A percentile compares a stretch with the other conserved stretches of the same genome.
phyloP scores from a whole-genome alignment of 1,140 invertebrate genomes.

The Rhynchophorus ferrugineus region DNA sequence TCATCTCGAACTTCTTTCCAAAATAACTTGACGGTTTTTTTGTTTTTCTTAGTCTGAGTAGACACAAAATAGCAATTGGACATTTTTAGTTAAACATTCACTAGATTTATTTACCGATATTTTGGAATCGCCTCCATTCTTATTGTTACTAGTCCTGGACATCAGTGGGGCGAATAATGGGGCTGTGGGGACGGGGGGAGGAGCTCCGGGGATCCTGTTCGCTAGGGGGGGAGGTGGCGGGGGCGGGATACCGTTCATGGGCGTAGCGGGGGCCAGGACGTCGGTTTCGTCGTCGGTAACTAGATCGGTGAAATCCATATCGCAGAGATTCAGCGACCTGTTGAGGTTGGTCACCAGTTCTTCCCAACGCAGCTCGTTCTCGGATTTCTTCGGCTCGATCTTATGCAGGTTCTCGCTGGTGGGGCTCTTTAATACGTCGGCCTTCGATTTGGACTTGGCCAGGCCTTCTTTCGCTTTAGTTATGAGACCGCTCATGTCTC shows the following conservation, averaged over 20 bases:
- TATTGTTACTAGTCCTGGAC: constrained; percentile 36
- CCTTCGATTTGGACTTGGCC: constrained; percentile 73
- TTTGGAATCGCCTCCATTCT: constrained; percentile 38
- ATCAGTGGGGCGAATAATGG: constrained; percentile 36
- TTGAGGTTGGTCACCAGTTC: constrained; percentile 74
- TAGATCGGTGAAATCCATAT: constrained; percentile 94
- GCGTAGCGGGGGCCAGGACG: constrained; percentile 51
- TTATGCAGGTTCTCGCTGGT: constrained; percentile 52
- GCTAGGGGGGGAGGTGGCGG: constrained; percentile 53
- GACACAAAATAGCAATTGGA: no score
- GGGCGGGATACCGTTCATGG: constrained; percentile 58
- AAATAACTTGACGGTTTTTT: constrained; percentile 99
- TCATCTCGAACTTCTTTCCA: constrained; percentile 94
- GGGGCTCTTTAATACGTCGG: constrained; percentile 60
- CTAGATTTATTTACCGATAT: constrained; percentile 34
- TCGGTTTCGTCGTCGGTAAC: constrained; percentile 64
- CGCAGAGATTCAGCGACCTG: constrained; percentile 82
- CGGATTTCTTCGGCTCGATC: constrained; percentile 75
- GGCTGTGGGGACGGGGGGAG: constrained; percentile 41
- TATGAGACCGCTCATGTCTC: constrained; percentile 82
- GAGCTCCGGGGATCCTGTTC: constrained; percentile 33
- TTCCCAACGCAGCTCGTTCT: constrained; percentile 94
- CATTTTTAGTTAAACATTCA: no score
- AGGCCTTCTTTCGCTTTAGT: constrained; percentile 89
- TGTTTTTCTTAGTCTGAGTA: constrained; percentile 64